Base-by-base conservation (phyloP, 2,113 vertebrate species). In the Psammodynastes pulverulentus region DNA sequence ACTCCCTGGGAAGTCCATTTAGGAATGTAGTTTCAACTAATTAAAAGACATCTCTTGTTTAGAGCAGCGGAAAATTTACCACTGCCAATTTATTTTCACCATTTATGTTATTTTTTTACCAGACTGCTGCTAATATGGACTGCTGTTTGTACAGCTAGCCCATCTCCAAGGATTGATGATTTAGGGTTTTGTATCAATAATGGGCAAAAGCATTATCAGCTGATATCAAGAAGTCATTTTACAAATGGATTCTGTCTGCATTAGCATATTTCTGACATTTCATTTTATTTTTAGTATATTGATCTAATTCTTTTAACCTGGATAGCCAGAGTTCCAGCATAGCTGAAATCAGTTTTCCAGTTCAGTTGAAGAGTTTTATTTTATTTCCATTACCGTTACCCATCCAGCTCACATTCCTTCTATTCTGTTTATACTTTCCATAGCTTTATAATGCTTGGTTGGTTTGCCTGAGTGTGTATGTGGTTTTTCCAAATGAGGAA, bases 281-380 rank as follows among this genome's bases (percentile, higher is more conserved):
- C 86, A 26, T 21, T 93, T 79, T n/a, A 29, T n/a, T 90, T 93
- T 15, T 54, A 87, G 29, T 24, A 91, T 72, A 53, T 94, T 94
- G 86, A 88, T 91, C 45, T 46, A 86, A 89, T 51, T 53, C 45
- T 92, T 94, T 91, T 92, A 92, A 90, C 8, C 39, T 87, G 91
- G 12, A 9, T 56, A 95, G 86, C 72, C 24, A 92, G 29, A 29
- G 43, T 54, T 93, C 56, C 79, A 93, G 91, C 51, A 94, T 39
- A 95, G 56, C 39, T 72, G 79, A 94, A 86, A n/a, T 62, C 48
- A 91, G 56, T 91, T 54, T 29, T 90, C n/a, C 24, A 19, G 34
- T 91, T 94, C 88, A 79, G 6, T 90, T 49, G 21, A 34, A 0
- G 49, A 34, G 51, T 43, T 95, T 91, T 91, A 51, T 90, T 91